Base-by-base conservation (phyloP, 2,888 invertebrate species). In the Venustoraphidia nigricollis region DNA sequence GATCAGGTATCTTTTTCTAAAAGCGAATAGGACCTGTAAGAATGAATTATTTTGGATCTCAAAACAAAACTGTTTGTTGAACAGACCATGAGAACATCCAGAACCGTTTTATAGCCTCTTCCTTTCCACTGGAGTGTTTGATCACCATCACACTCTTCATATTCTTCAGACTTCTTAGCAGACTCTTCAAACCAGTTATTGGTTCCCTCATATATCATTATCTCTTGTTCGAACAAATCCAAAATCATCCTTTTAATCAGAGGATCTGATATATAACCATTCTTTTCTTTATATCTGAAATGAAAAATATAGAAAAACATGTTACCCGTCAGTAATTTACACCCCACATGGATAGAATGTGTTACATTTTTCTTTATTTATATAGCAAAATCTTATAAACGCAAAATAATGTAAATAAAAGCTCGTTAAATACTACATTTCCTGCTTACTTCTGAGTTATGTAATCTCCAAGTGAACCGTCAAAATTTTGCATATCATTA, bases 51-150 rank as follows among this genome's bases (percentile, higher is more conserved):
- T 35, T 13, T 13, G 37, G 4, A 3, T 39, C 3, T 35, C 4
- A 11, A 34, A n/a, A 44, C 10, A 46, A 41, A 27, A 14, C 11
- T 9, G 34, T 37, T 37, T 10, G n/a, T 17, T 11, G 1, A n/a
- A 17, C 37, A 27, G 57, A 83, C 84, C 76, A 78, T 70, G 52
- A 90, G 66, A 42, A 87, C 58, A 55, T 81, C 74, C 44, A 90
- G 65, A 50, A 89, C 66, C 2, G 71, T 79, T 52, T 68, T 72
- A 59, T 76, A 89, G 2, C 87, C 87, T 51, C 71, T 75, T 46
- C 77, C 73, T 55, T 81, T 83, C 89, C 87, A 91, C 58, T 82
- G 77, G 3, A 83, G 66, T 55, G 80, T 62, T 11, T 68, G 66
- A 58, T 86, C 78, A 0, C 90, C 90, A 9, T 80, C 77, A 59